Conservation (phyloP, 2,113 vertebrate species). For the Jacana jacana region DNA sequence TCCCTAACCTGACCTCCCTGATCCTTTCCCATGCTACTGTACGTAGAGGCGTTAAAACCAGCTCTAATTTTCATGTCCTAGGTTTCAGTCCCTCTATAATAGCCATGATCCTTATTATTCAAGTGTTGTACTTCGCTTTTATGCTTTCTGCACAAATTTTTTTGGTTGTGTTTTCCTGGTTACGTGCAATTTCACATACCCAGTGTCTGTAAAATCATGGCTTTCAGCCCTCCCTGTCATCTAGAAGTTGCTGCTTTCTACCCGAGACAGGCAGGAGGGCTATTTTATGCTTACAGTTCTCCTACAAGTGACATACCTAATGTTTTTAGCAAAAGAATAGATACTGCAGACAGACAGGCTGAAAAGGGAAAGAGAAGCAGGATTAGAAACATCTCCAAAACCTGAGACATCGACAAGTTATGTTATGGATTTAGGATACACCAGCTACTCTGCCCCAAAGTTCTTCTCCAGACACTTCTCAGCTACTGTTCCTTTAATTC, state of each 20-base stretch:
- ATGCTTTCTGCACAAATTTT: background rate
- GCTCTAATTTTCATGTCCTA: background rate
- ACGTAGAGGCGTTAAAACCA: background rate
- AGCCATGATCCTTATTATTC: background rate
- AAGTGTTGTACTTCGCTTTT: background rate
- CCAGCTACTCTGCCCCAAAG: background rate
- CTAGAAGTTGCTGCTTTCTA: background rate
- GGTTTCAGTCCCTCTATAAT: background rate
- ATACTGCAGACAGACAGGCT: background rate
- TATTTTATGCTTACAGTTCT: background rate
- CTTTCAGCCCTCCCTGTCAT: background rate
- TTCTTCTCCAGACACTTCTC: background rate
- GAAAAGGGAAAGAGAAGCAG: background rate
- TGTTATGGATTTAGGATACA: background rate
- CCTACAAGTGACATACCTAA: background rate
- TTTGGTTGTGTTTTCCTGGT: background rate
- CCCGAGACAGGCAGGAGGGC: background rate
- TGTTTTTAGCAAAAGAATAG: background rate
- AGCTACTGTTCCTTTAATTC: background rate
- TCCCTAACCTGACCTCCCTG: background rate
- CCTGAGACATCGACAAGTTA: background rate
- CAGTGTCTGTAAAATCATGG: background rate
- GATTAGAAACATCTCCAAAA: background rate
- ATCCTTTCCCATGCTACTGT: background rate
- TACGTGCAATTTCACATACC: background rate